Evolutionary conservation across 2,113 vertebrate genomes (phyloP), one percentile per base, ranked within the genome.

Genomic region (Psittacus erithacus): DNA sequence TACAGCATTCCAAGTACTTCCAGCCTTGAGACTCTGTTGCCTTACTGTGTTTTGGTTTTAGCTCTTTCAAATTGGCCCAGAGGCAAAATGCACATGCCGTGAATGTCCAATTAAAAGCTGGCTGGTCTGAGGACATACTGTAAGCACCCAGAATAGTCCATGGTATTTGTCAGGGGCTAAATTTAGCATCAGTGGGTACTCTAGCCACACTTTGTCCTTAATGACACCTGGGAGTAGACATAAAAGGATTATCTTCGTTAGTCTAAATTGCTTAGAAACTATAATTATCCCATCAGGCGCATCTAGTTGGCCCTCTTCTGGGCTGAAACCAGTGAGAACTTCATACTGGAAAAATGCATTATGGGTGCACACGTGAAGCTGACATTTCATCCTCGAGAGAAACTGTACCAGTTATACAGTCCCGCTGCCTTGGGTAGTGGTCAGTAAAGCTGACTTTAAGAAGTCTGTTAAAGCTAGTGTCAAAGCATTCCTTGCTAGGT

Each of bases 41-140:
- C 13, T 68, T 76, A 20, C 24, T 49, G 74, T 3, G 4, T 80
- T 71, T 90, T 82, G 6, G 3, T 50, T 82, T 79, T 50, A 16
- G 3, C 13, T 57, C 44, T 57, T 82, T 79, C 25, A n/a, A 38
- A 49, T 79, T 20, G 50, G 20, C 16, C 39, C 43, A 27, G 24
- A 59, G 13, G 20, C 0, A 14, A 81, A 43, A 53, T 18, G 18
- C 13, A 4, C 11, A 3, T 1, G 1, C 43, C 31, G 24, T 24
- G 35, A 84, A 59, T 10, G 27, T 60, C 6, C 43, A 16, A 27
- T 76, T 55, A 33, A 50, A 68, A 87, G 0, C 20, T 84, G 8
- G 0, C 15, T 39, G n/a, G 3, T 63, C 35, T 70, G 29, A 33
- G n/a, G 29, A 47, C 11, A 3, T 16, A 15, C 1, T 71, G 52